phyloP scores from a whole-genome alignment of 2,888 invertebrate species.

The Rhorus exstirpatorius region DNA sequence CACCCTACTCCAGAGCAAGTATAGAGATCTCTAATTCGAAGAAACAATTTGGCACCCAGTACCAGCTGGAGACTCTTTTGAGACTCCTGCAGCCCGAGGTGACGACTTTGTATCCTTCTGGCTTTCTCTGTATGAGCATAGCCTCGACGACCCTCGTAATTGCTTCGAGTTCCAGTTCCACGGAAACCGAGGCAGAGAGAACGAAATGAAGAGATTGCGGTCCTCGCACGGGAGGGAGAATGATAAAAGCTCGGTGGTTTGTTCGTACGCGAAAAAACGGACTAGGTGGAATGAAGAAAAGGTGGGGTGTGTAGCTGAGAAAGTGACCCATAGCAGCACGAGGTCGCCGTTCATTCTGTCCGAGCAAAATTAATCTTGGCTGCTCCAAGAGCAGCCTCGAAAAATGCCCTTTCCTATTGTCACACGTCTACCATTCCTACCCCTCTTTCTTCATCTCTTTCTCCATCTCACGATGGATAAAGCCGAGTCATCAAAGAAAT shows the following conservation, averaged over 20 bases:
- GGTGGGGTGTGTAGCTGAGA: slow-evolving; percentile 26
- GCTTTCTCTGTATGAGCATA: slow-evolving; percentile 1
- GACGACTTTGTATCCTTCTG: slow-evolving; percentile 30
- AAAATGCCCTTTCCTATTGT: slow-evolving; percentile 6
- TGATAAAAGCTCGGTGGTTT: slow-evolving; percentile 31
- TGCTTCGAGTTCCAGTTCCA: slow-evolving; percentile 44
- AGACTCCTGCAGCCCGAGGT: neutral
- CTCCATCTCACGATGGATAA: slow-evolving; percentile 12
- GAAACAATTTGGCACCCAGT: slow-evolving; percentile 51
- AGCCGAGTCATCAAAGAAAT: slow-evolving; percentile 47
- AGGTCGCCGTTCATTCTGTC: slow-evolving; percentile 28
- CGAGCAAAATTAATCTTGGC: slow-evolving; percentile 50
- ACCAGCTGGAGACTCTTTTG: slow-evolving; percentile 9
- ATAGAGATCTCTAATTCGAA: slow-evolving; percentile 47
- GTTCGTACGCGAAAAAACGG: slow-evolving; percentile 8
- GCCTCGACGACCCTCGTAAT: slow-evolving; percentile 54
- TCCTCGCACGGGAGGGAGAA: slow-evolving; percentile 8
- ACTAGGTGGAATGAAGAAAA: no score
- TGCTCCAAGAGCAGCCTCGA: neutral
- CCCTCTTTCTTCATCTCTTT: slow-evolving; percentile 8
- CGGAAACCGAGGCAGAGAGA: slow-evolving; percentile 8
- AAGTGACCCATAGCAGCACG: slow-evolving; percentile 32
- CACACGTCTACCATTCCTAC: slow-evolving; percentile 3
- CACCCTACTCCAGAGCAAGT: slow-evolving; percentile 10
- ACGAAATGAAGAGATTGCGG: slow-evolving; percentile 6